A percentile compares a stretch with the other conserved stretches of the same genome.
Evolutionary conservation across 1,140 invertebrate species (phyloP).

Genomic region (Pseudomyrmex dendroicus): DNA sequence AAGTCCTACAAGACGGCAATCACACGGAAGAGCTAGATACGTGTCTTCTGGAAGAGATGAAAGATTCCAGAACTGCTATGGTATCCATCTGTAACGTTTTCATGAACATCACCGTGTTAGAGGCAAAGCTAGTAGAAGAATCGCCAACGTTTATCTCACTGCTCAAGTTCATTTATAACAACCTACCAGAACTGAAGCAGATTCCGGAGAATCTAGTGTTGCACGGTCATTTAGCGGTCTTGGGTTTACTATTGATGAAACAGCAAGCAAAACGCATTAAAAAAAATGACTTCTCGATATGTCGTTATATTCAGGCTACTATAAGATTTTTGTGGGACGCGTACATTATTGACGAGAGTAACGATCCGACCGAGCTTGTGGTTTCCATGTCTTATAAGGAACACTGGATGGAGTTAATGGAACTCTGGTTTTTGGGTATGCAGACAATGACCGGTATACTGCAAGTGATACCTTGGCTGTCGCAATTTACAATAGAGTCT

Average conservation of each 20-base stretch:
- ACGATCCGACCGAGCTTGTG: constrained; percentile 91
- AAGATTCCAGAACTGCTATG: constrained; percentile 92
- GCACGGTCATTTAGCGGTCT: constrained; percentile 92
- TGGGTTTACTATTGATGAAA: constrained; percentile 93
- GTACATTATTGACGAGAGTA: constrained; percentile 94
- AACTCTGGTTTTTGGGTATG: constrained; percentile 97
- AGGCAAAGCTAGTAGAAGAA: constrained; percentile 92
- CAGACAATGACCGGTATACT: constrained; percentile 94
- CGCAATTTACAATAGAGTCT: constrained; percentile 95
- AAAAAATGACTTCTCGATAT: constrained; percentile 94
- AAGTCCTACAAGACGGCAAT: constrained; percentile 90
- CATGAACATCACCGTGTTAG: constrained; percentile 96
- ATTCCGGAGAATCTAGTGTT: constrained; percentile 93
- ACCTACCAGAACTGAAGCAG: constrained; percentile 93
- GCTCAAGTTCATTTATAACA: constrained; percentile 94
- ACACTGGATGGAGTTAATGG: constrained; percentile 94
- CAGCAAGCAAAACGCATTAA: constrained; percentile 92
- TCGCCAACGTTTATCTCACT: constrained; percentile 91
- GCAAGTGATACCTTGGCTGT: constrained; percentile 93
- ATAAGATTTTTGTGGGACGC: constrained; percentile 97
- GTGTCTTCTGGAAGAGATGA: constrained; percentile 91
- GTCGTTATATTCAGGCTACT: constrained; percentile 93
- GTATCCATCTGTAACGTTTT: constrained; percentile 95
- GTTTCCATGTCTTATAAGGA: constrained; percentile 94
- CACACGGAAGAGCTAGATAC: constrained; percentile 88